phyloP scores from a whole-genome alignment of 2,113 vertebrate species.

The Sturnira hondurensis region DNA sequence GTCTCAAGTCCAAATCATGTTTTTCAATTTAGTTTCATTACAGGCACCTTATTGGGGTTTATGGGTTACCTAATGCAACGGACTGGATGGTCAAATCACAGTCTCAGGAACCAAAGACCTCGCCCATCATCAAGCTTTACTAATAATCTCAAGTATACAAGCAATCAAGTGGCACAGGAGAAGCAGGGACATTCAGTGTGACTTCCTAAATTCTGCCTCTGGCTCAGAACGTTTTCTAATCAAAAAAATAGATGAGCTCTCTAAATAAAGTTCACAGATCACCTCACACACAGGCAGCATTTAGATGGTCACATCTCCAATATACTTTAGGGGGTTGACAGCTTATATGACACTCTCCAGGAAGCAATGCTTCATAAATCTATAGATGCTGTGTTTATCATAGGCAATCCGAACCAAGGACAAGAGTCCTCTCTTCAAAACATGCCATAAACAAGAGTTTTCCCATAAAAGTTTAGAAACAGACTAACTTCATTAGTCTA shows the following conservation, averaged over 20 bases:
- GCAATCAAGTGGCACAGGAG: background rate
- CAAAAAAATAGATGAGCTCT: background rate
- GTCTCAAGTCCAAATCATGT: background rate
- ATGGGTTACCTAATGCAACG: background rate
- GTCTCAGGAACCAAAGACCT: background rate
- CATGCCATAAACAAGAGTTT: background rate
- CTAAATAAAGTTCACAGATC: background rate
- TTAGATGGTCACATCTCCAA: background rate
- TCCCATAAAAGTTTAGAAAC: background rate
- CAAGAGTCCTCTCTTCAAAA: background rate
- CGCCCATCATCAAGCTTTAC: background rate
- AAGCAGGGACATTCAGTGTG: background rate
- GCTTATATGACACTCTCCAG: background rate
- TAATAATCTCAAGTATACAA: background rate
- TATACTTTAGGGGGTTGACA: background rate
- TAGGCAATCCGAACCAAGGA: background rate
- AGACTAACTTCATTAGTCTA: background rate
- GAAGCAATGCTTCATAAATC: background rate
- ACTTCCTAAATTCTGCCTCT: background rate
- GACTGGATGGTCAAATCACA: background rate
- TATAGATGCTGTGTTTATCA: background rate
- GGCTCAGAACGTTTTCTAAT: background rate
- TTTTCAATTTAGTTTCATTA: background rate
- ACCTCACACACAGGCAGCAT: background rate
- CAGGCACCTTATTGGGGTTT: background rate